Conservation (phyloP, 2,888 invertebrate species). For the Norana najaformis region DNA sequence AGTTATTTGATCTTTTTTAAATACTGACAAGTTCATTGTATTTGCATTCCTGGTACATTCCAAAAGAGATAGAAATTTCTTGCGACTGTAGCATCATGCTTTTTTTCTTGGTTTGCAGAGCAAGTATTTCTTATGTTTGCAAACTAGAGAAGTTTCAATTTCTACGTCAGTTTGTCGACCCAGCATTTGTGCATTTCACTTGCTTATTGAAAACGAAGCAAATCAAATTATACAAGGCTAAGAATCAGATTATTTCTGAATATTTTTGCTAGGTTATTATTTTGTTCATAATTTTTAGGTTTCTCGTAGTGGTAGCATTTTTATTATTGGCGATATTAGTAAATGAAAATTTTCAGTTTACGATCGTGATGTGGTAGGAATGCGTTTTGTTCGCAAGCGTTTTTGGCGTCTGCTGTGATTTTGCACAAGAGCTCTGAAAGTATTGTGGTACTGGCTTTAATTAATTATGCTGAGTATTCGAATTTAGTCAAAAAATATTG, state of each 20-base stretch:
- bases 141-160: neutral
- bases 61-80: slow-evolving; percentile 13
- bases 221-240: neutral
- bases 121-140: neutral
- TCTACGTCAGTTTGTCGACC: neutral
- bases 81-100: neutral
- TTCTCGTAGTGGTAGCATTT: neutral
- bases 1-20: too few relatives aligned
- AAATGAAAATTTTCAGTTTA: neutral
- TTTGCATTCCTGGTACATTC: neutral
- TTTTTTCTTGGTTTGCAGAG: too few relatives aligned
- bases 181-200: too few relatives aligned
- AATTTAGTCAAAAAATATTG: slow-evolving; percentile 10
- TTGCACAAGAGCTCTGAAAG: too few relatives aligned
- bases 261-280: neutral
- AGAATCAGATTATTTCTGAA: neutral
- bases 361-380: neutral
- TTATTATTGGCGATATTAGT: neutral
- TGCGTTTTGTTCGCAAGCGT: neutral
- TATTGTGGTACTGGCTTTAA: neutral
- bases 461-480: neutral
- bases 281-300: neutral
- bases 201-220: neutral
- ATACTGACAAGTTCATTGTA: neutral
- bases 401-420: neutral